A percentile compares a stretch with the other conserved stretches of the same genome.
These are phyloP conservation scores for Orientallactaga sibirica DNA, from an alignment of 2,797 vertebrate genomes.

Conservation along the genomic window DNA sequence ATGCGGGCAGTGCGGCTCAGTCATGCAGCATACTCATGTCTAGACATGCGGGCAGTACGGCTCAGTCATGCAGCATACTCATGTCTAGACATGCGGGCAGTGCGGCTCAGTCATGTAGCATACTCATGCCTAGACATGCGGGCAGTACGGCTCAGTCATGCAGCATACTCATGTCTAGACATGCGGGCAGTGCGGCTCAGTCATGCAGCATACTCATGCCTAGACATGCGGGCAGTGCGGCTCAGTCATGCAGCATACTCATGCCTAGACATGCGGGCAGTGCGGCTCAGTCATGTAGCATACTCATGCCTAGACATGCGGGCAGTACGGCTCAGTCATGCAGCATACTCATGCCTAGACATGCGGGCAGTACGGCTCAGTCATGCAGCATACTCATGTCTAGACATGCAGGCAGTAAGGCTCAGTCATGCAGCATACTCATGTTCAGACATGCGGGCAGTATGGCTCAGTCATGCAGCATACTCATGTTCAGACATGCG, in stretches of 20 bases:
- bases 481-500: background rate
- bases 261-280: background rate
- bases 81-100: background rate
- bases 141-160: too few relatives aligned
- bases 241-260: too few relatives aligned
- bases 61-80: background rate
- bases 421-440: background rate
- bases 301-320: background rate
- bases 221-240: background rate
- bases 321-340: too few relatives aligned
- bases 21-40: background rate
- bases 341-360: background rate
- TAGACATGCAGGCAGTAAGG: background rate
- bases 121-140: background rate
- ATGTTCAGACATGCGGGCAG: background rate
- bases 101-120: background rate
- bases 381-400: background rate
- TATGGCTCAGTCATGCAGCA: background rate
- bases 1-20: background rate
- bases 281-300: background rate
- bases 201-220: background rate
- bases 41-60: background rate
- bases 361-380: too few relatives aligned
- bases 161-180: background rate
- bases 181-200: too few relatives aligned